Base-by-base conservation (phyloP, 2,113 vertebrate species). In the Ictidomys tridecemlineatus region DNA sequence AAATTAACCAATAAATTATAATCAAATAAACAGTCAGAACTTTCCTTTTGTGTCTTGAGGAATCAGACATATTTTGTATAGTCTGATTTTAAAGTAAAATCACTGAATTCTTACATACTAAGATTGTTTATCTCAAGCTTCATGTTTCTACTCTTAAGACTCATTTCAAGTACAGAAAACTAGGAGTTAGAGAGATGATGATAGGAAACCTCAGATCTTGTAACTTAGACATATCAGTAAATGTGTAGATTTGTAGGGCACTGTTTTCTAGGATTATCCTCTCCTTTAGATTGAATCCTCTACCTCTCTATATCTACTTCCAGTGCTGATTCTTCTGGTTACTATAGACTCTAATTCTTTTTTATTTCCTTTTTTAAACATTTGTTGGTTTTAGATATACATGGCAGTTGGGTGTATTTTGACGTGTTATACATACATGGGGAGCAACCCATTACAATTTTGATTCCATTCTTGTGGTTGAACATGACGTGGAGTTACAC, bases 1-100 rank as follows among this genome's bases (percentile, higher is more conserved):
- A 93, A 92, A 84, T 80, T 51, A 16, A 67, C 28, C 76, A 76
- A 53, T 87, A 45, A 92, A 72, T 37, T 92, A n/a, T 0, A 77
- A 20, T 63, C 14, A 67, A 34, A n/a, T n/a, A n/a, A n/a, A 91
- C 16, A 80, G 5, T 61, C 14, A 84, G 34, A 82, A 32, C 3
- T 84, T 92, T 90, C 53, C 12, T 91, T 24, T 85, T 91, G 17
- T 53, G 82, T 83, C 93, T 18, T 39, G 58, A 74, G n/a, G 53
- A 74, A 37, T 34, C n/a, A 34, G 2, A 56, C 48, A 16, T 37
- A 12, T 84, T 89, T 30, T 77, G 37, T 89, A 84, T 79, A 77
- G 39, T 11, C 16, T 56, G 51, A 85, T 86, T 58, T 4, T 37
- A 65, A 88, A 48, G 53, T 58, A 73, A 70, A 91, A 69, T 63